phyloP scores from a whole-genome alignment of 2,888 invertebrate species.

The Dermolepida albohirtum region DNA sequence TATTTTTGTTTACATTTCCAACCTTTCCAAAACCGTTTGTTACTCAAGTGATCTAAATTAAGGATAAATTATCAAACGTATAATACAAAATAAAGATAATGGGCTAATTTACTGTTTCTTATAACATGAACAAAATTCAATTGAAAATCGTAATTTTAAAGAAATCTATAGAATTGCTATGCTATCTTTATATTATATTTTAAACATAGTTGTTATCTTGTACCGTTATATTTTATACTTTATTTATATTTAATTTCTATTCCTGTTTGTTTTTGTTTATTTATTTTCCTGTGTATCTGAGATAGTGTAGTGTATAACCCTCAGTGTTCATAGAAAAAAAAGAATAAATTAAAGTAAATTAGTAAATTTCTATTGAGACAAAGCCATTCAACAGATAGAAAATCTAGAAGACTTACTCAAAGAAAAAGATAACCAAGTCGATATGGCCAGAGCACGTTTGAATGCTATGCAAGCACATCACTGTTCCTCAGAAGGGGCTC shows the following conservation, averaged over 20 bases:
- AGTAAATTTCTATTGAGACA: slow-evolving; percentile 29
- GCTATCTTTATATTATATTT: slow-evolving; percentile 18
- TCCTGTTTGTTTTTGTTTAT: slow-evolving; percentile 6
- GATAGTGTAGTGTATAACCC: slow-evolving; percentile 28
- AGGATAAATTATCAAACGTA: too few relatives aligned
- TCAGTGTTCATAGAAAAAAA: slow-evolving; percentile 29
- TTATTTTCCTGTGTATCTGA: slow-evolving; percentile 20
- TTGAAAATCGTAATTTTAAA: too few relatives aligned
- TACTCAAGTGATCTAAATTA: too few relatives aligned
- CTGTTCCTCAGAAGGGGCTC: slow-evolving; percentile 91
- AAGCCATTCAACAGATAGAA: slow-evolving; percentile 79
- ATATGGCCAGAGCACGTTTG: slow-evolving; percentile 90
- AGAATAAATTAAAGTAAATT: slow-evolving; percentile 3
- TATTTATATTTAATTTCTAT: slow-evolving; percentile 7
- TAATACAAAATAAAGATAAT: too few relatives aligned
- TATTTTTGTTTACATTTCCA: too few relatives aligned
- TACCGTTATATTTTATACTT: background rate
- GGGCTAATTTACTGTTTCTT: too few relatives aligned
- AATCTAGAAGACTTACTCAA: slow-evolving; percentile 96
- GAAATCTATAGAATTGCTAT: background rate
- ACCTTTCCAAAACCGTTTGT: too few relatives aligned
- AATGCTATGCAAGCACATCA: slow-evolving; percentile 96
- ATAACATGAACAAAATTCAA: too few relatives aligned
- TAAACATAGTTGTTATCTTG: too few relatives aligned
- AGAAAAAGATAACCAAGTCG: slow-evolving; percentile 98